A percentile compares a stretch with the other conserved stretches of the same genome.
Conservation (phyloP, 1,140 invertebrate genomes). For the Neodiprion lecontei region DNA sequence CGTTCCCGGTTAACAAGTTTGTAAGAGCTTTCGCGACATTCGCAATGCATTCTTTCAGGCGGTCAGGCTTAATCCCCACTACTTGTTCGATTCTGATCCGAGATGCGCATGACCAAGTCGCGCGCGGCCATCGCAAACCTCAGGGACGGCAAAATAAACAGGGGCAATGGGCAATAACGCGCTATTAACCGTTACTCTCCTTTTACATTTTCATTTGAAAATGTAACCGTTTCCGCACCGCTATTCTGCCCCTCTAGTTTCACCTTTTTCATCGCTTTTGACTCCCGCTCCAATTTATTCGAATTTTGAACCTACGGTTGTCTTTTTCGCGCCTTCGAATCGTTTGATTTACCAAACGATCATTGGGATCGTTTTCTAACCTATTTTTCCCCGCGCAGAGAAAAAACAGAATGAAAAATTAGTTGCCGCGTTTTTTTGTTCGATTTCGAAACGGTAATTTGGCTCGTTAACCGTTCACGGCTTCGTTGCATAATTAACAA, state of each 20-base stretch:
- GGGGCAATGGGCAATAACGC: no score
- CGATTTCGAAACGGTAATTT: not conserved
- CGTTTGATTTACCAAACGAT: not conserved
- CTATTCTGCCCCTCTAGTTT: not conserved
- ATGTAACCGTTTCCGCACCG: not conserved
- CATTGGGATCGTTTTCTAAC: not conserved
- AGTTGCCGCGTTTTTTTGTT: not conserved
- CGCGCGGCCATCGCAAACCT: conserved; percentile 24
- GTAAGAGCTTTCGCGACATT: conserved; percentile 44
- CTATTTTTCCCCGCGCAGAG: not conserved
- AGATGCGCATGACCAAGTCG: conserved; percentile 39
- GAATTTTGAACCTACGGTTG: not conserved
- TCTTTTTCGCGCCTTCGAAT: not conserved
- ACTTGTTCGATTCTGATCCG: conserved; percentile 46
- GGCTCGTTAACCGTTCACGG: not conserved
- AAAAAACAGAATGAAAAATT: not conserved
- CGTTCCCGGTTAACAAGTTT: conserved; percentile 21
- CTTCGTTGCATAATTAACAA: not conserved
- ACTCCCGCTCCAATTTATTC: not conserved
- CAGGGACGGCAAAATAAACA: not conserved
- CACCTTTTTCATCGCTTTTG: not conserved
- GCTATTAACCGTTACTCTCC: no score
- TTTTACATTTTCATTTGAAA: not conserved
- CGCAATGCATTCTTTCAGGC: conserved; percentile 35
- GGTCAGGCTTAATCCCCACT: conserved; percentile 45